Evolutionary conservation across 2,888 invertebrate genomes (phyloP), one percentile per base, ranked within the genome.

Genomic region (Trissoscelio sp.): DNA sequence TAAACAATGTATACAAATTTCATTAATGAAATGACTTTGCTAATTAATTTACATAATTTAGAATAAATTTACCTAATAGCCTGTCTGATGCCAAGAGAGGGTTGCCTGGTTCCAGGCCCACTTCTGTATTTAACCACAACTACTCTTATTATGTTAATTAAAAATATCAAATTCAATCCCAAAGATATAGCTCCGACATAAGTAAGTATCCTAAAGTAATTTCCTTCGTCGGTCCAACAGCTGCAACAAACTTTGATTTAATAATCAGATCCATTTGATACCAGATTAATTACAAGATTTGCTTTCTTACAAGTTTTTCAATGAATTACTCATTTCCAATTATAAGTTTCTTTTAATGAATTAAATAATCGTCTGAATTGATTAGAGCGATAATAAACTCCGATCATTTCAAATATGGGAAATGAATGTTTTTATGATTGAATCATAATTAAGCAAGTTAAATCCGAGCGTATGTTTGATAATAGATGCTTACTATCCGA

Each of bases 71-170:
- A 95, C 95, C 95, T 94, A 91, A 95, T 94, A 84, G 95, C 96
- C 92, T 95, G 96, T 79, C 95, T 92, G 81, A 95, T 95, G n/a
- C 95, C 95, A 84, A 94, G 94, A 37, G 95, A 95, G 11, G 95
- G 94, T 67, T 93, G 93, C 87, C 93, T 92, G 20, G 92, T 93
- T 83, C 94, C 94, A 0, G 96, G 95, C 62, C 94, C 94, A 39
- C 95, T 96, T 85, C 96, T 94, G 85, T 97, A 92, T 91, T 97
- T 97, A 64, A 95, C 94, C 87, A 97, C 93, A 79, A 98, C 93
- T 67, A 97, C 97, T 83, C 97, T 94, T 78, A 97, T 96, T 87
- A 98, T 97, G 92, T 97, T 98, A 92, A 96, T 96, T 82, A 97
- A 94, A 92, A 98, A 97, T 84, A 95, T 93, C 51, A 97, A 92